Evolutionary conservation across 2,113 vertebrate genomes (phyloP), one percentile per base, ranked within the genome.

Genomic region (Terrapene triunguis): DNA sequence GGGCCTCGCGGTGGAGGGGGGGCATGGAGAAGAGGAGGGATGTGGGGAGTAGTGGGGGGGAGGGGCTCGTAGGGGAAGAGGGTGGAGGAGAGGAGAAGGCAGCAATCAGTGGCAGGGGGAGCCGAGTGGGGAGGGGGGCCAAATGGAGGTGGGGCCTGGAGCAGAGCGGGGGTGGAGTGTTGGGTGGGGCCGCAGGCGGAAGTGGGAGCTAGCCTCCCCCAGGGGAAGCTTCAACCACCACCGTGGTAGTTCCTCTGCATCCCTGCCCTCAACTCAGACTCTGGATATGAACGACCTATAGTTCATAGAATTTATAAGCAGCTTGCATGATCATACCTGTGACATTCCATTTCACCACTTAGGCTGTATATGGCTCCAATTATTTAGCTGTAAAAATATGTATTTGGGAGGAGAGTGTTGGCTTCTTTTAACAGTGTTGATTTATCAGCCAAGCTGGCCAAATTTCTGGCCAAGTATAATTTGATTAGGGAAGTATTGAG

Each of bases 401-500:
- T 65, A 65, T n/a, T 80, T 21, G 82, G 89, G 74, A 62, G 78
- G 76, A 54, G 69, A 11, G 47, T 2, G 8, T 59, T 72, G 57
- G 32, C 24, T 80, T 84, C 29, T 44, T 80, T 53, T 29, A 78
- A 62, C 44, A 59, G 22, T 24, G 47, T 80, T 72, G 82, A 83
- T 24, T 47, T 88, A 25, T 53, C 53, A 85, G 35, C 55, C 54
- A 35, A 21, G 10, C 14, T 80, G 57, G 5, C 14, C 84, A 85
- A 19, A 10, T 57, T 72, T 19, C 32, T 62, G 38, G 84, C 54
- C 85, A 27, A 1, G 5, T 89, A 27, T 0, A 0, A 32, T 17
- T 95, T 72, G 84, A 72, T 87, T 89, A 11, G 21, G n/a, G 74
- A 91, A 79, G 84, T 44, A 14, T 78, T 8, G 85, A 69, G 65